These are phyloP conservation scores for Drosophila neutralis DNA, from an alignment of 2,888 invertebrate species.

Conservation along the genomic window DNA sequence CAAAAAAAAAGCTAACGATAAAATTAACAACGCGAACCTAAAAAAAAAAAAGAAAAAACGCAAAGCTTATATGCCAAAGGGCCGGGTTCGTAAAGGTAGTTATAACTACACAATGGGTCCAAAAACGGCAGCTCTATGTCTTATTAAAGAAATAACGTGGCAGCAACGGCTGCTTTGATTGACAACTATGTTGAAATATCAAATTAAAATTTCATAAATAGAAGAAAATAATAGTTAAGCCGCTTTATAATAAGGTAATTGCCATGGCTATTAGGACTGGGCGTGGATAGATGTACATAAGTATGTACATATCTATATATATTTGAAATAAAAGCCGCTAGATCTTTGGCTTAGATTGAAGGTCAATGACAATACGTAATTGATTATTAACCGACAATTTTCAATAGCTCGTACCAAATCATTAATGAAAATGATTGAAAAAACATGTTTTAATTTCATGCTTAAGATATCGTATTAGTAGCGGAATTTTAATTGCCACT, in stretches of 20 bases:
- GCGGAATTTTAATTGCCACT: constrained; percentile 74
- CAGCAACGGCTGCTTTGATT: constrained; percentile 57
- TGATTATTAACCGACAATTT: constrained; percentile 72
- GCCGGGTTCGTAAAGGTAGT: constrained; percentile 36
- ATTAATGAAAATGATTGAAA: constrained; percentile 52
- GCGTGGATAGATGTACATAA: constrained; percentile 56
- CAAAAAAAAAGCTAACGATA: constrained; percentile 47
- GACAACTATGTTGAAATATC: constrained; percentile 82
- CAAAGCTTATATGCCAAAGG: constrained; percentile 55
- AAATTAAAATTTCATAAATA: constrained; percentile 78
- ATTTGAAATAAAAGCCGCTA: constrained; percentile 22
- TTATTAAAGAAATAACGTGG: constrained; percentile 52
- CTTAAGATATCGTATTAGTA: constrained; percentile 71
- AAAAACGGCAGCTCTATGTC: constrained; percentile 49
- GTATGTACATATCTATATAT: not conserved
- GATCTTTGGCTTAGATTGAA: constrained; percentile 66
- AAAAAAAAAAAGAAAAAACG: constrained; percentile 42
- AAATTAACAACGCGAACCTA: constrained; percentile 51
- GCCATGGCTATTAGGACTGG: constrained; percentile 74
- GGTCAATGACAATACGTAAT: constrained; percentile 79
- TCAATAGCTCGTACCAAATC: constrained; percentile 34
- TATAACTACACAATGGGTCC: constrained; percentile 39
- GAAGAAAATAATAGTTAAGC: constrained; percentile 67
- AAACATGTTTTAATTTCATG: constrained; percentile 81
- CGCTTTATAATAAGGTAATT: constrained; percentile 78